Percentiles rank a stretch among this genome's conserved stretches.
These are phyloP conservation scores for Amphiprion clarkii DNA, from an alignment of 2,797 vertebrate species.

Conservation along the genomic window DNA sequence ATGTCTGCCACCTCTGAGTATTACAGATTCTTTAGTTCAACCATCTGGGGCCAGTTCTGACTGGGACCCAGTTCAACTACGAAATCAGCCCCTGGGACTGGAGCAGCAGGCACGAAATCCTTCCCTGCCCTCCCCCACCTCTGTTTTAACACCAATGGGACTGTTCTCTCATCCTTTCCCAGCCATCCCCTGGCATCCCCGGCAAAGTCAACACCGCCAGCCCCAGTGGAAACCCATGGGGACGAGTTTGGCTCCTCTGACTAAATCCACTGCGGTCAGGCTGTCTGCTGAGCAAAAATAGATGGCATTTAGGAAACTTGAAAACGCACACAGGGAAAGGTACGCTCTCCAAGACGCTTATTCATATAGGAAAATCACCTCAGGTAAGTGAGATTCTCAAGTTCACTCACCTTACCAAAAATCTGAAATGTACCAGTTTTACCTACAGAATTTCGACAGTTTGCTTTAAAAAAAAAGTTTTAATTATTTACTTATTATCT, in stretches of 20 bases:
- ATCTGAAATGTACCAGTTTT: not conserved
- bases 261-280: constrained; percentile 71
- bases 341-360: constrained; percentile 22
- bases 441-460: not conserved
- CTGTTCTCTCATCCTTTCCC: constrained; percentile 63
- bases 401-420: constrained; percentile 1
- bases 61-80: constrained; percentile 29
- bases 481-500: not conserved
- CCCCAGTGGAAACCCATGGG: constrained; percentile 67
- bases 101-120: constrained; percentile 37
- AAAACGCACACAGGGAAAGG: constrained; percentile 43
- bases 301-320: constrained; percentile 64
- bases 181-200: constrained; percentile 72
- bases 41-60: constrained; percentile 28
- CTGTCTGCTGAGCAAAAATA: constrained; percentile 70
- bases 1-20: constrained; percentile 33
- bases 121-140: constrained; percentile 19
- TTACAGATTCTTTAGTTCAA: constrained; percentile 22
- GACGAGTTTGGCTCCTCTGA: constrained; percentile 68
- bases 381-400: not conserved
- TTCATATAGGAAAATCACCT: constrained; percentile 36
- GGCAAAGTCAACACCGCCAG: constrained; percentile 69
- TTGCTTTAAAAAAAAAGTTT: not conserved
- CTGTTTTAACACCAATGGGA: constrained; percentile 57
- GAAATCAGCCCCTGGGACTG: constrained; percentile 18